A percentile compares a stretch with the other conserved stretches of the same genome.
phyloP scores from a whole-genome alignment of 2,797 vertebrate species.

The Notolepis coatsorum region DNA sequence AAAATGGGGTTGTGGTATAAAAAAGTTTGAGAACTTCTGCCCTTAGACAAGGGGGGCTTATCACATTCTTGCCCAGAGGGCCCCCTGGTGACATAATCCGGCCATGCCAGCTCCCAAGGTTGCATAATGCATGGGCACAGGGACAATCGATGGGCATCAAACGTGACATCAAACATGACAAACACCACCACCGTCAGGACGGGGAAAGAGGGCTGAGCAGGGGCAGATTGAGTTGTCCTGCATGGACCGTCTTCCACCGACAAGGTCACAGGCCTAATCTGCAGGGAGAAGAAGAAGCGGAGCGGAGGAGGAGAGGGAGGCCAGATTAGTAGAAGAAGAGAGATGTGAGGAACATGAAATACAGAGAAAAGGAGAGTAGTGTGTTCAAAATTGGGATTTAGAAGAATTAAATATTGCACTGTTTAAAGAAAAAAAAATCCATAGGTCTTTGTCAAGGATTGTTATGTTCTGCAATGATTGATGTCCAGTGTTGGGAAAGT shows the following conservation, averaged over 20 bases:
- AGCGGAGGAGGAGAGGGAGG: background rate
- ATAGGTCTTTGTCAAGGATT: background rate
- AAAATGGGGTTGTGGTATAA: too few species aligned
- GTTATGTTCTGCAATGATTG: too few species aligned
- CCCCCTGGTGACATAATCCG: too few species aligned
- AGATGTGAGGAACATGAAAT: background rate
- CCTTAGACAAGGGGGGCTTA: too few species aligned
- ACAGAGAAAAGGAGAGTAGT: background rate
- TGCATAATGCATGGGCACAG: conserved; percentile 36
- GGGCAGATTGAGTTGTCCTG: conserved; percentile 31
- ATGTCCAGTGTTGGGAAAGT: too few species aligned
- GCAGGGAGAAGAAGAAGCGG: background rate
- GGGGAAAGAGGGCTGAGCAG: conserved; percentile 14
- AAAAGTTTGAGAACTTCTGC: too few species aligned
- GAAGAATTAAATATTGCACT: too few species aligned
- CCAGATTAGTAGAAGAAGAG: background rate
- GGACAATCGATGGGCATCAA: conserved; percentile 28
- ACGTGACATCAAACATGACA: background rate
- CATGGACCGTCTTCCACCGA: conserved; percentile 14
- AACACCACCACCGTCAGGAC: background rate
- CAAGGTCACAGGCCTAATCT: conserved; percentile 10
- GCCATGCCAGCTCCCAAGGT: conserved; percentile 12
- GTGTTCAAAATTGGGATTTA: background rate
- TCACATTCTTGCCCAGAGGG: too few species aligned
- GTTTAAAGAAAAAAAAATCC: background rate